Base-by-base conservation (phyloP, 2,888 invertebrate genomes). In the Allygus modestus region DNA sequence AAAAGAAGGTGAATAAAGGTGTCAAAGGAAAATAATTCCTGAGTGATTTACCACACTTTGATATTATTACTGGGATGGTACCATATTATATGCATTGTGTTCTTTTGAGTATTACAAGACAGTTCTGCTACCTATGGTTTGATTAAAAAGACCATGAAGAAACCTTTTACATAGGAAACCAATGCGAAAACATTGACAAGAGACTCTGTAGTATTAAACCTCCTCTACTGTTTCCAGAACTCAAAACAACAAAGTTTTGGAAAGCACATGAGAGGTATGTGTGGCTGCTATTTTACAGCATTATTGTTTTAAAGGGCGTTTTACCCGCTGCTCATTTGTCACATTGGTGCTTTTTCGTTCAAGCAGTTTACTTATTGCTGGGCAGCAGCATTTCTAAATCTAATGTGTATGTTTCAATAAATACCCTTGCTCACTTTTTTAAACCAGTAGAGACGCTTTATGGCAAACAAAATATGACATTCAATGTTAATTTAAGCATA, bases 261-360 rank as follows among this genome's bases (percentile, higher is more conserved):
- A 23, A 58, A 58, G 58, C 58, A 58, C 12, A 58, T 58, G 58
- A 58, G 26, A 20, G 58, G 58, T 58, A 58, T 58, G 23, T 58
- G 58, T 58, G 58, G 58, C 23, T 58, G 2, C 12, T 58, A 23
- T 58, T 23, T 23, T 58, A 58, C 23, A 23, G 58, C 12, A 20
- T 23, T 4, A 58, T 58, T 58, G 58, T 58, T 7, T 15, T 58
- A 5, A 58, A 58, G 26, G 20, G 20, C 12, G 15, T 58, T 46
- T 15, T 46, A 15, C 46, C 46, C 12, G 17, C 46, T 46, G 17
- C 46, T 2, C 46, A 46, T 17, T n/a, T n/a, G n/a, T 46, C 12
- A 17, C 46, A 46, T 17, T 46, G 46, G 46, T 46, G n/a, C 17
- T 46, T 46, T 46, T 46, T 46, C 12, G 46, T 46, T 17, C 46